Base-by-base conservation (phyloP, 1,140 invertebrate genomes). In the Stegodyphus mimosarum region DNA sequence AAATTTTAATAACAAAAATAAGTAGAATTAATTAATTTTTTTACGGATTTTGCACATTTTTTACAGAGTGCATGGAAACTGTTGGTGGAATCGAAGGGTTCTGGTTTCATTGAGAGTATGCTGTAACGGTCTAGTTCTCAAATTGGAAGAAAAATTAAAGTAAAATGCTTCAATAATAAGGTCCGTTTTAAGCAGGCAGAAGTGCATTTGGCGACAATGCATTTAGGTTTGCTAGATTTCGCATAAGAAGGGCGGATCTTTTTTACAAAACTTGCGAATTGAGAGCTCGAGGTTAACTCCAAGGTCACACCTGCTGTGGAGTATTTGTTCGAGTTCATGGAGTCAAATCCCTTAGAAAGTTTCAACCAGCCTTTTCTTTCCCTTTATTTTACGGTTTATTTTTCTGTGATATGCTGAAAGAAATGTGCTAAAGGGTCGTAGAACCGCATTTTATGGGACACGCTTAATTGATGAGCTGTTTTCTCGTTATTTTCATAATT, bases 241-340 rank as follows among this genome's bases (percentile, higher is more conserved):
- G 50, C 69, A 63, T 67, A 76, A 60, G 63, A 84, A 75, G 81
- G 81, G 81, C 72, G 81, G 81, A 70, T 49, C 72, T 75, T 84
- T 76, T 69, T 67, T 13, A 50, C 15, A 18, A 76, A 84, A 84
- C 66, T 84, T 66, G 73, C 64, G 66, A 84, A 84, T 84, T 75
- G 81, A 75, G 81, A 84, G n/a, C 81, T 75, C 72, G 73, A 84
- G 81, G 81, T 84, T 53, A 84, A 75, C 72, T 69, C 60, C 81
- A 84, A 84, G 81, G 81, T 84, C 72, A 76, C 72, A 76, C 73
- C 64, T 76, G 81, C 64, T 74, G 81, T 60, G 50, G 63, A 69
- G 72, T 84, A 84, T 84, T 84, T 84, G 81, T 76, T 84, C 81
- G 73, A 84, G 81, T 84, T 84, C 81, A 84, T 66, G 63, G 81